A percentile compares a stretch with the other conserved stretches of the same genome.
Conservation (phyloP, 1,140 invertebrate genomes). For the Ceratosolen fusciceps region DNA sequence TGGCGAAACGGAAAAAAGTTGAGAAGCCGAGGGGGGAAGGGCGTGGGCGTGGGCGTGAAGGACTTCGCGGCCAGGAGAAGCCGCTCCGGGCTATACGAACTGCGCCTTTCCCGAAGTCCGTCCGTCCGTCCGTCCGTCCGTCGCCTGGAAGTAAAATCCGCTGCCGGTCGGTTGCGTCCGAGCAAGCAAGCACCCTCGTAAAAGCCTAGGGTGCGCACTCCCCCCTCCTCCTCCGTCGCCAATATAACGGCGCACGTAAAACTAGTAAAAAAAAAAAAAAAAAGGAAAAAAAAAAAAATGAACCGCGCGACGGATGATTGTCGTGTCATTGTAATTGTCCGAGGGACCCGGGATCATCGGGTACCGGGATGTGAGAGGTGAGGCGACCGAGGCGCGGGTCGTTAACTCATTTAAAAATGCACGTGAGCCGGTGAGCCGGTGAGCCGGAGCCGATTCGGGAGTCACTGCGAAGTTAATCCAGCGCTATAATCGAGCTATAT, state of each 20-base stretch:
- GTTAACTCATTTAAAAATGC: constrained; percentile 55
- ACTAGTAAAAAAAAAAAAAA: constrained; percentile 18
- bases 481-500: constrained; percentile 55
- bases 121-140: no score
- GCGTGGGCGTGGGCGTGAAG: not conserved
- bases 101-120: no score
- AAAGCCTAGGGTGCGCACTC: not conserved
- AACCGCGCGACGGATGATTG: not conserved
- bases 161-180: no score
- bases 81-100: no score
- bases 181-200: not conserved
- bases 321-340: not conserved
- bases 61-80: not conserved
- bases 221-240: no score
- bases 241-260: constrained; percentile 28
- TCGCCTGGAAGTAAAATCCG: not conserved
- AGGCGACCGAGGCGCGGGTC: no score
- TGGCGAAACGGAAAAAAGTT: not conserved
- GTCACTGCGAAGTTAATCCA: constrained; percentile 58
- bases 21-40: not conserved
- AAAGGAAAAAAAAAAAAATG: no score
- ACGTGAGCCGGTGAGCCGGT: not conserved
- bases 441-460: constrained; percentile 40
- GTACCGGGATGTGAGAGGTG: no score
- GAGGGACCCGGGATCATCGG: not conserved